These are phyloP conservation scores for Corapipo altera DNA, from an alignment of 2,113 vertebrate genomes.

Conservation along the genomic window DNA sequence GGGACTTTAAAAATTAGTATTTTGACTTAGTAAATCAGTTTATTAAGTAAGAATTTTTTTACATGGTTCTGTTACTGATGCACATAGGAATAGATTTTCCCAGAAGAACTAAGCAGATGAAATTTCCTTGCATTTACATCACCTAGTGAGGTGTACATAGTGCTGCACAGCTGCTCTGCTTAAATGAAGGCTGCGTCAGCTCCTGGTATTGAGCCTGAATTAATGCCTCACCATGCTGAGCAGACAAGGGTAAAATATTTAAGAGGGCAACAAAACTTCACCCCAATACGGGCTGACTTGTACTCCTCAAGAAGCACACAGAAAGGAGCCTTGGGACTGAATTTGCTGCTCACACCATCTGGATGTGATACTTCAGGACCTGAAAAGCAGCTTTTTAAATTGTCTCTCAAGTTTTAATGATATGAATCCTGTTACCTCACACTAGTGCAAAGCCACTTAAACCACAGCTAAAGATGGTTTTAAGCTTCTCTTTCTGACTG, in stretches of 20 bases:
- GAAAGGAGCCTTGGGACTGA: neutral
- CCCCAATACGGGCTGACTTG: neutral
- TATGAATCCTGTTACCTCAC: neutral
- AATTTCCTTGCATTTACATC: neutral
- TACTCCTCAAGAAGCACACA: neutral
- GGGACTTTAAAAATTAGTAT: neutral
- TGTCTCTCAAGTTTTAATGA: neutral
- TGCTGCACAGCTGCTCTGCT: neutral
- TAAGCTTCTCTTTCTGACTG: neutral
- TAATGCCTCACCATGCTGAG: neutral
- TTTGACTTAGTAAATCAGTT: neutral
- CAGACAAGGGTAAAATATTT: neutral
- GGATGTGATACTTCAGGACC: neutral
- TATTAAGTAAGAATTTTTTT: neutral
- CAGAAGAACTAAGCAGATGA: neutral
- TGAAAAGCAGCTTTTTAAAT: neutral
- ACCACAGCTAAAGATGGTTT: neutral
- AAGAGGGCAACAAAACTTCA: neutral
- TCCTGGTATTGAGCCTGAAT: neutral
- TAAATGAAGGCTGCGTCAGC: rapidly evolving
- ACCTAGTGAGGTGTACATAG: rapidly evolving
- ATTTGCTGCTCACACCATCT: neutral
- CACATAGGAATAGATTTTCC: neutral
- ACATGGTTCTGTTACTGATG: neutral
- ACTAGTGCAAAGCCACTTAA: neutral